Evolutionary conservation across 2,113 vertebrate species (phyloP), one percentile per base, ranked within the genome.

Genomic region (Nycticryphes semicollaris): DNA sequence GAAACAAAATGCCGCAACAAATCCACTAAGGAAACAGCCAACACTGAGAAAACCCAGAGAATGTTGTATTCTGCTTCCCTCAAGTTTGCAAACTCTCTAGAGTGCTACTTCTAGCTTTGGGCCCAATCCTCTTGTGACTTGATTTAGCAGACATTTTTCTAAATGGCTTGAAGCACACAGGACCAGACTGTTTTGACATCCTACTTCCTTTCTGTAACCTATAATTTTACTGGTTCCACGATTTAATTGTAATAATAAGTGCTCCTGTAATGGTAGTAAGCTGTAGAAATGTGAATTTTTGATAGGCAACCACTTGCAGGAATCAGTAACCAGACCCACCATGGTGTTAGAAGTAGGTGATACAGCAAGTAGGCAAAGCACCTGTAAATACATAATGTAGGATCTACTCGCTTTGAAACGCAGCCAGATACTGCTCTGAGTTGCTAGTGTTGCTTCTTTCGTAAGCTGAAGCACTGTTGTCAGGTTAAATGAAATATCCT

Each of bases 331-430:
- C 50, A 87, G 48, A 82, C 18, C 7, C 27, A 41, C 12, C 11
- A 12, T 1, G 5, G 30, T 35, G 33, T 70, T 13, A 73, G 16
- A 80, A 73, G 37, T 4, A 67, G 63, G 45, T 50, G 56, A 94
- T 5, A 59, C 5, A 45, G 27, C 39, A 95, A n/a, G 14, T 70
- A 60, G 66, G 30, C 51, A 20, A 70, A 77, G 45, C 35, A 48
- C 10, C 35, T 48, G 7, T 28, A 64, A 59, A 37, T 28, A 56
- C 0, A 1, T n/a, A 24, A 30, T 0, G 0, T 3, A 33, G 76
- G n/a, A 45, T 19, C 57, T 57, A 30, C 39, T 54, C 0, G 1
- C 75, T 75, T 22, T 51, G 64, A 50, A 91, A 67, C 62, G 73
- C 67, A 45, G 59, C 16, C 53, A 87, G 23, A 22, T 76, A 59